These are phyloP conservation scores for Mystacornis crossleyi DNA, from an alignment of 2,113 vertebrate species.

Conservation along the genomic window DNA sequence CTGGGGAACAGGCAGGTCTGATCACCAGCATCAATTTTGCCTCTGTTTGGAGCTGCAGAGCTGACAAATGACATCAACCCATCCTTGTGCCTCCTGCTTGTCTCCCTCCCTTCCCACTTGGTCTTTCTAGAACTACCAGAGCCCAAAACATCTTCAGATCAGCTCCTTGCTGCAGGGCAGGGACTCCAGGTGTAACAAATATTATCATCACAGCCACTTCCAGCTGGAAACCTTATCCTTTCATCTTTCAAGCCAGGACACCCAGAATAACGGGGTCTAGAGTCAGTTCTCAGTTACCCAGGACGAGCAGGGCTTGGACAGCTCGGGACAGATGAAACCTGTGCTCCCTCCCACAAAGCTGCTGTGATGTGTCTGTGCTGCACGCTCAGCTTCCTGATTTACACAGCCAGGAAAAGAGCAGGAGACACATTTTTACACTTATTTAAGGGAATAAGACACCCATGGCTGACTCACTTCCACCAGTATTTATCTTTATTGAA, in stretches of 20 bases:
- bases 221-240: background rate
- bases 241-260: background rate
- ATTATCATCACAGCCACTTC: accelerated
- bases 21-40: background rate
- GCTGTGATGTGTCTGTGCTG: background rate
- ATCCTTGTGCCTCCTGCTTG: background rate
- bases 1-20: background rate
- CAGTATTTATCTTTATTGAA: background rate
- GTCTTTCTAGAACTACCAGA: background rate
- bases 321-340: background rate
- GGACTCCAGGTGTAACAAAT: background rate
- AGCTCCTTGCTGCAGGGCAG: background rate
- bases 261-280: background rate
- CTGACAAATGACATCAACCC: background rate
- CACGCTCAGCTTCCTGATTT: background rate
- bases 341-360: background rate
- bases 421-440: background rate
- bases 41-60: background rate
- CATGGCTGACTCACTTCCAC: background rate
- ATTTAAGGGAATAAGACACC: background rate
- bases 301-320: background rate
- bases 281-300: background rate
- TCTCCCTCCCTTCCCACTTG: background rate
- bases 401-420: background rate
- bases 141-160: background rate